Base-by-base conservation (phyloP, 2,113 vertebrate species). In the Felis chaus region DNA sequence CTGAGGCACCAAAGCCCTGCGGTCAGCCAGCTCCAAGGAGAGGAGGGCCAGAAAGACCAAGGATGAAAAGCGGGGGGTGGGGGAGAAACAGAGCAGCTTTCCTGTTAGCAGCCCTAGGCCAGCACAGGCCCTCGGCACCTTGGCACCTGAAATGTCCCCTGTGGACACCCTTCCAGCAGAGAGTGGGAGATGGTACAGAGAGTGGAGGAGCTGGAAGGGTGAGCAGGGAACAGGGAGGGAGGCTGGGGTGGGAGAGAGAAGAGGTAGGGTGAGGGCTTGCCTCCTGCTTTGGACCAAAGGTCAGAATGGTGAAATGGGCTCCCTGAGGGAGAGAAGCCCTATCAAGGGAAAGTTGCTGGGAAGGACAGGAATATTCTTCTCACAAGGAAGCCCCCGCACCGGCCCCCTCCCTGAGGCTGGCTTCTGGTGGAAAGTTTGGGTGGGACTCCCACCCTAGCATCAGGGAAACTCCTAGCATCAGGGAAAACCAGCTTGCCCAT, bases 71-170 rank as follows among this genome's bases (percentile, higher is more conserved):
- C 7, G 21, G 57, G 57, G 57, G 21, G 7, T 1, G 5, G 27
- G n/a, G 33, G 29, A 13, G 21, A 31, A 16, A 53, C 29, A 79
- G 65, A 85, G 94, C 91, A 84, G 94, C 92, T 76, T 90, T 92
- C 71, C 65, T 23, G 10, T n/a, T 18, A 66, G 61, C 79, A 74
- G 61, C 36, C 71, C 71, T n/a, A 23, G 91, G 68, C 78, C 80
- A 71, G 66, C 39, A 33, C 65, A 33, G 82, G 79, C 87, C 86
- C 69, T 89, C 69, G 4, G 82, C 92, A 96, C 92, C 93, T 90
- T 79, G 66, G 91, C 89, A 73, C 89, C 91, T 63, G 39, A 79
- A 87, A 50, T 23, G 68, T 27, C 39, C 66, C 84, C 57, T 66
- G 31, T 1, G 50, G 76, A 55, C 78, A 61, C 71, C 76, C 33